These are phyloP conservation scores for Agrotis clavis DNA, from an alignment of 2,888 invertebrate species.

Conservation along the genomic window DNA sequence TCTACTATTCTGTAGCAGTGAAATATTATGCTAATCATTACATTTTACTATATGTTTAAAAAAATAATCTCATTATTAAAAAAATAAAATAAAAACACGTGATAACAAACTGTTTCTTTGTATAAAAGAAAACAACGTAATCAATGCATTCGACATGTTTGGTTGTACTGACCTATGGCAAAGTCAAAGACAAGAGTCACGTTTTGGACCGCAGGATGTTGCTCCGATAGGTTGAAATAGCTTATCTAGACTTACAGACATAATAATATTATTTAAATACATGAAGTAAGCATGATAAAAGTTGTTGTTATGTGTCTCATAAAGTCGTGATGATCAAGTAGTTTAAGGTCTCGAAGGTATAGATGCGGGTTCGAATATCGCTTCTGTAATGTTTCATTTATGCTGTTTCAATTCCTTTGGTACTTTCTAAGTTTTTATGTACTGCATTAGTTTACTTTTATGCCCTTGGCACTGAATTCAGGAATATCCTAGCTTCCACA, in stretches of 20 bases:
- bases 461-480: no score
- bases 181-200: conserved; percentile 43
- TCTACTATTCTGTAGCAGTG: not conserved
- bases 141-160: conserved; percentile 25
- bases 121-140: conserved; percentile 42
- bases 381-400: no score
- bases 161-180: conserved; percentile 53
- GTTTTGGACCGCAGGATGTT: conserved; percentile 11
- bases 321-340: no score
- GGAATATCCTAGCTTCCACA: no score
- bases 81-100: conserved; percentile 32
- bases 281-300: not conserved
- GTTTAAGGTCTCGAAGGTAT: no score
- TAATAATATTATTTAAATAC: conserved; percentile 27
- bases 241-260: conserved; percentile 28
- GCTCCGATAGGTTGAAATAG: not conserved
- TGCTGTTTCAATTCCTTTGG: no score
- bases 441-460: no score
- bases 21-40: not conserved
- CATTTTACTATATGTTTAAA: not conserved
- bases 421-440: no score
- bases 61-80: not conserved
- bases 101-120: conserved; percentile 13
- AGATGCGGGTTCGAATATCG: no score
- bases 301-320: not conserved